A percentile compares a stretch with the other conserved stretches of the same genome.
Conservation (phyloP, 2,113 vertebrate species). For the Thamnaconus septentrionalis region DNA sequence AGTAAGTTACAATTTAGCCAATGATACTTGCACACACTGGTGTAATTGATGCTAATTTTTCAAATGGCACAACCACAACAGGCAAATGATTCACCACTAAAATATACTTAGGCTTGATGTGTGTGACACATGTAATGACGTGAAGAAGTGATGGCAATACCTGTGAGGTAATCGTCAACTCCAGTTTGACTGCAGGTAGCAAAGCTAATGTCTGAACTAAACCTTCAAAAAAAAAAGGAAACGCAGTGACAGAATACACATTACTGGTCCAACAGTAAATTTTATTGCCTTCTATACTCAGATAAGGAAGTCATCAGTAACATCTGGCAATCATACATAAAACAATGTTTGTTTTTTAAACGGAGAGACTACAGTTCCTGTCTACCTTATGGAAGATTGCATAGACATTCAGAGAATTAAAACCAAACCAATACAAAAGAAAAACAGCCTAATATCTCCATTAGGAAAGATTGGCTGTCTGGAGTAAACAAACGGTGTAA, state of each 20-base stretch:
- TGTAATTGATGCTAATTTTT: too few species aligned
- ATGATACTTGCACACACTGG: too few species aligned
- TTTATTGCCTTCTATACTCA: conserved; percentile 51
- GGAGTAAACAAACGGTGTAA: not conserved
- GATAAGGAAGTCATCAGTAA: conserved; percentile 42
- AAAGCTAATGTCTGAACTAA: not conserved
- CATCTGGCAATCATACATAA: conserved; percentile 7
- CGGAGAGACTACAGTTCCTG: not conserved
- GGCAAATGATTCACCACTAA: too few species aligned
- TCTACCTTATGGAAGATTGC: too few species aligned
- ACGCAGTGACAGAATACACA: not conserved
- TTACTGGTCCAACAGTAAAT: conserved; percentile 6
- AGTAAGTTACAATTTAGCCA: too few species aligned
- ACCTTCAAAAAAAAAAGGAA: not conserved
- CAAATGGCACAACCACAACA: too few species aligned
- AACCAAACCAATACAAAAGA: not conserved
- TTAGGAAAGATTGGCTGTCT: too few species aligned
- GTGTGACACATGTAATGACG: too few species aligned
- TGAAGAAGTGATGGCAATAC: too few species aligned
- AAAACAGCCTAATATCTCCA: conserved; percentile 14
- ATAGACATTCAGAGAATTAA: not conserved
- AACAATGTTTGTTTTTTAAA: not conserved
- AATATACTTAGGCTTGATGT: too few species aligned
- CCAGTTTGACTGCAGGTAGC: not conserved
- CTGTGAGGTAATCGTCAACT: not conserved